Percentiles rank a stretch among this genome's conserved stretches.
Evolutionary conservation across 1,140 invertebrate species (phyloP).

Genomic region (Acromyrmex charruanus): DNA sequence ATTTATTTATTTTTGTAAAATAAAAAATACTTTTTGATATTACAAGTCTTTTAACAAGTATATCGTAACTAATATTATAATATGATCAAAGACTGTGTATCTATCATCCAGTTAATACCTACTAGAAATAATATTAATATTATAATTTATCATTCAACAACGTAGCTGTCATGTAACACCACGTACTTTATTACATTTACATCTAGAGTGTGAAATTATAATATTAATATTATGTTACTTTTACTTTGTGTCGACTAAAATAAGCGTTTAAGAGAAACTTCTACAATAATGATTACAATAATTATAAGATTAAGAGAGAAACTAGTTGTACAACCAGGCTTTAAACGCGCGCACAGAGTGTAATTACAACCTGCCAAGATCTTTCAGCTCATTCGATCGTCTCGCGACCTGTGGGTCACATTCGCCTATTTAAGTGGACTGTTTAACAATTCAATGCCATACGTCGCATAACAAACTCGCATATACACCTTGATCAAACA

Average conservation of each 20-base stretch:
- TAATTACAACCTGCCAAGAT: conserved; percentile 14
- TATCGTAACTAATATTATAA: too few species aligned
- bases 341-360: not conserved
- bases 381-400: conserved; percentile 11
- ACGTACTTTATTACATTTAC: too few species aligned
- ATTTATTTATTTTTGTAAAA: too few species aligned
- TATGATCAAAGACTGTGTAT: too few species aligned
- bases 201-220: too few species aligned
- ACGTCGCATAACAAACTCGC: conserved; percentile 41
- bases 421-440: conserved; percentile 52
- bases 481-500: conserved; percentile 56
- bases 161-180: too few species aligned
- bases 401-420: conserved; percentile 24
- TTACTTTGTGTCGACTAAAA: too few species aligned
- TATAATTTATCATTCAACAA: too few species aligned
- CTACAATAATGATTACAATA: not conserved
- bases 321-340: not conserved
- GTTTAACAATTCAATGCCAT: conserved; percentile 55
- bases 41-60: too few species aligned
- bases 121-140: too few species aligned
- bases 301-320: not conserved
- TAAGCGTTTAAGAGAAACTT: not conserved
- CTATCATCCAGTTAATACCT: not conserved
- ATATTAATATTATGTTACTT: too few species aligned
- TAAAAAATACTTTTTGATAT: too few species aligned